These are phyloP conservation scores for Merops nubicus DNA, from an alignment of 2,113 vertebrate genomes.

Conservation along the genomic window DNA sequence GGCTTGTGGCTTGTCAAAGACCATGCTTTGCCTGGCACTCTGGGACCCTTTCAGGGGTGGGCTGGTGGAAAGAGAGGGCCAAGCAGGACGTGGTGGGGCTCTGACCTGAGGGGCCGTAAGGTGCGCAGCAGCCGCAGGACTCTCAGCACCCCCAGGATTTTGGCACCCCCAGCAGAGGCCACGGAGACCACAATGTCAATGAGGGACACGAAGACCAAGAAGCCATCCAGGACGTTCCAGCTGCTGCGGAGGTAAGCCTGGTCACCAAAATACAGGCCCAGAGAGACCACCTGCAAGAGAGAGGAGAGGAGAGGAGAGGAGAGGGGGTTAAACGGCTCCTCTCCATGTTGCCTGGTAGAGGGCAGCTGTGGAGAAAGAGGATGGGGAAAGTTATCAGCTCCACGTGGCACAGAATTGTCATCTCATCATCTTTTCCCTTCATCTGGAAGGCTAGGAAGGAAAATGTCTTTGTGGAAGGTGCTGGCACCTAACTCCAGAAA, in stretches of 20 bases:
- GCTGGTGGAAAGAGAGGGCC: not conserved
- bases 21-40: not conserved
- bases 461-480: not conserved
- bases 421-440: not conserved
- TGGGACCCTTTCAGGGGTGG: not conserved
- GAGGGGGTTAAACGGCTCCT: not conserved
- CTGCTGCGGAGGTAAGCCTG: slow-evolving; percentile 95
- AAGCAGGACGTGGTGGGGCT: not conserved
- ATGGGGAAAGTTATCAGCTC: not conserved
- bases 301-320: not conserved
- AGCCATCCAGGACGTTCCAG: slow-evolving; percentile 96
- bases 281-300: slow-evolving; percentile 88
- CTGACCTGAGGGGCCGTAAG: slow-evolving; percentile 92
- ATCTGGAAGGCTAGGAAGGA: not conserved
- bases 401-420: not conserved
- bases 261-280: slow-evolving; percentile 92
- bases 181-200: slow-evolving; percentile 96
- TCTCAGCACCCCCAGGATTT: slow-evolving; percentile 94
- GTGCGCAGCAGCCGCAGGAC: slow-evolving; percentile 92
- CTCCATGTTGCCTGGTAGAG: not conserved
- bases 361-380: not conserved
- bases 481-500: not conserved
- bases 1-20: not conserved
- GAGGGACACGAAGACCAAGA: slow-evolving; percentile 96
- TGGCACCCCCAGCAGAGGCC: slow-evolving; percentile 92